Conservation (phyloP, 92 coral and sea anemone genomes). For the Zoanthus sociatus region DNA sequence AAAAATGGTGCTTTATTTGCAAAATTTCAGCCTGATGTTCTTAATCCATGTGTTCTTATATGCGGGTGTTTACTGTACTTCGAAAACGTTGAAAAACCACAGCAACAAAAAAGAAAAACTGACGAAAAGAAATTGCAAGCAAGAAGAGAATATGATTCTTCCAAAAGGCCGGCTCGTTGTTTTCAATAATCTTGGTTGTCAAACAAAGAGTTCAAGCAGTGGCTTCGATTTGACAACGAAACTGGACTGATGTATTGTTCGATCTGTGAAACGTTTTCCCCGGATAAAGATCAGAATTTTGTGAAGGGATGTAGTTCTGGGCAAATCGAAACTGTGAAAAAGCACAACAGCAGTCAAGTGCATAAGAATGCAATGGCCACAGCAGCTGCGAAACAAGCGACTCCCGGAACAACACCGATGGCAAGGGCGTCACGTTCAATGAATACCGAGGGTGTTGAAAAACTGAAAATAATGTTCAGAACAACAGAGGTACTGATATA, state of each 20-base stretch:
- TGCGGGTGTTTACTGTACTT: too few relatives aligned
- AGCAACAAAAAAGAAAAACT: conserved; percentile 4
- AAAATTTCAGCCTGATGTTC: too few relatives aligned
- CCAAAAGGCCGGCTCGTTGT: conserved; percentile 12
- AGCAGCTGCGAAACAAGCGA: conserved; percentile 19
- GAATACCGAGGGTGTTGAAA: conserved; percentile 17
- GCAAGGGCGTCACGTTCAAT: conserved; percentile 6
- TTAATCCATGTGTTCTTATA: too few relatives aligned
- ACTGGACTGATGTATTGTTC: conserved; percentile 8
- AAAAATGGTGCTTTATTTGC: too few relatives aligned
- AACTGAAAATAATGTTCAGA: conserved; percentile 18
- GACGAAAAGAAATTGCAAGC: not conserved
- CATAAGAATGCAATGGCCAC: conserved; percentile 3
- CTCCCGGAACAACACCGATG: conserved; percentile 11
- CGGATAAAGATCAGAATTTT: not conserved
- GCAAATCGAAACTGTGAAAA: conserved; percentile 7
- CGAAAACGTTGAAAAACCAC: conserved; percentile 8
- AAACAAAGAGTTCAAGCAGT: conserved; percentile 4
- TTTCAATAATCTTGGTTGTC: conserved; percentile 8
- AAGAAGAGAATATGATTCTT: conserved; percentile 22
- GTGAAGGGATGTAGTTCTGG: conserved; percentile 11
- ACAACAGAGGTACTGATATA: too few relatives aligned
- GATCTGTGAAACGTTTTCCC: not conserved
- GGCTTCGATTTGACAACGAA: conserved; percentile 1
- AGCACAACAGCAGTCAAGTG: conserved; percentile 10